These are phyloP conservation scores for Actenoides lindsayi DNA, from an alignment of 2,113 vertebrate species.

Conservation along the genomic window DNA sequence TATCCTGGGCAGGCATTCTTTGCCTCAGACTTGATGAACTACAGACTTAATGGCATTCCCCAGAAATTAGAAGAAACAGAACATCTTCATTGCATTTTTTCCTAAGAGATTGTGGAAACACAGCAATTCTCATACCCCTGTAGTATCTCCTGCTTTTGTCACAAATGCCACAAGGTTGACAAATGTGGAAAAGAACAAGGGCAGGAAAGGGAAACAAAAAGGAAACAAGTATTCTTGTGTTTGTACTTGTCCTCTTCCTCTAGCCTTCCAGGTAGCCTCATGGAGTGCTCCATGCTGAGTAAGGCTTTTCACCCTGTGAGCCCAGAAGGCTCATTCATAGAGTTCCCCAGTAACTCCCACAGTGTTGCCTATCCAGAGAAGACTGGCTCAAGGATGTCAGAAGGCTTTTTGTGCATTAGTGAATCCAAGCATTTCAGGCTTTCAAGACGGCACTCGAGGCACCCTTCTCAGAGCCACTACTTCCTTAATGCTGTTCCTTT, in stretches of 20 bases:
- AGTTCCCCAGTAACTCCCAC: not conserved
- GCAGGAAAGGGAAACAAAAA: not conserved
- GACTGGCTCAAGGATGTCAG: not conserved
- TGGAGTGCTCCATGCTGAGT: fast-evolving
- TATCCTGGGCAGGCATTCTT: not conserved
- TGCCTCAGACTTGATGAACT: not conserved
- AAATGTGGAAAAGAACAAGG: not conserved
- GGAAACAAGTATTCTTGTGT: not conserved
- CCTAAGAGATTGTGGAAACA: not conserved
- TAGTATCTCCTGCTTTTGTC: not conserved
- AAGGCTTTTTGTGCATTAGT: not conserved
- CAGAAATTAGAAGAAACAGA: not conserved
- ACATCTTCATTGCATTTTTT: not conserved
- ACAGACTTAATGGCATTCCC: not conserved
- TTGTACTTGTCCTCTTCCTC: not conserved
- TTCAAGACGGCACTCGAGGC: not conserved
- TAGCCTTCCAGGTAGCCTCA: not conserved
- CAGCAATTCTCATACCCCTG: not conserved
- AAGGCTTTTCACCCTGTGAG: not conserved
- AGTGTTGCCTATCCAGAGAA: not conserved
- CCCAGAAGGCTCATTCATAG: not conserved
- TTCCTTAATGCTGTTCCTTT: not conserved
- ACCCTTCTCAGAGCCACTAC: not conserved
- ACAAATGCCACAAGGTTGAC: not conserved
- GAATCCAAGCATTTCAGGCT: not conserved